A percentile compares a stretch with the other conserved stretches of the same genome.
These are phyloP conservation scores for Sialis lutaria DNA, from an alignment of 2,888 invertebrate genomes.

Conservation along the genomic window DNA sequence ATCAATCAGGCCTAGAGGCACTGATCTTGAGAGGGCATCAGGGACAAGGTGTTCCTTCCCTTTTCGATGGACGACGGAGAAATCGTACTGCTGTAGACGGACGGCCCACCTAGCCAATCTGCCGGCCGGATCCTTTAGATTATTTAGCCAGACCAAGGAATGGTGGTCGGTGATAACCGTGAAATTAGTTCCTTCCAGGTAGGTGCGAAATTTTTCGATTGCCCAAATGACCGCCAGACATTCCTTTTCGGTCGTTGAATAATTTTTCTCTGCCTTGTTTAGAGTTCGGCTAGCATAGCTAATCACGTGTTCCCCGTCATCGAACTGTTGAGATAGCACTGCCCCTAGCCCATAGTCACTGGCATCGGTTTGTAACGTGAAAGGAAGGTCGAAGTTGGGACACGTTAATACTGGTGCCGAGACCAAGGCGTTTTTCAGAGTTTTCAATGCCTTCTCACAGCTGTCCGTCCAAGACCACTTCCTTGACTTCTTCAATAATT, in stretches of 20 bases:
- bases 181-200: constrained; percentile 6
- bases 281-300: constrained; percentile 8
- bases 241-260: neutral
- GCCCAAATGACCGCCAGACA: constrained; percentile 8
- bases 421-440: no score
- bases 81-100: constrained; percentile 9
- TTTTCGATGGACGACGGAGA: constrained; percentile 8
- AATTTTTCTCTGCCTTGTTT: neutral
- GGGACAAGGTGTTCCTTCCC: constrained; percentile 8
- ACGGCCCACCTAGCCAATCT: constrained; percentile 10
- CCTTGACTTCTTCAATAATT: neutral
- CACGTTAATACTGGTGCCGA: constrained; percentile 2
- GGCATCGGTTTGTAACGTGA: constrained; percentile 7
- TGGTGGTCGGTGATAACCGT: constrained; percentile 5
- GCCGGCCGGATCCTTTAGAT: constrained; percentile 10
- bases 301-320: constrained; percentile 8
- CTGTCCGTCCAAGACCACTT: constrained; percentile 5
- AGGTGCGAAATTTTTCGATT: constrained; percentile 3
- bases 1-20: neutral
- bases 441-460: neutral
- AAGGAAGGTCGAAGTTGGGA: constrained; percentile 9
- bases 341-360: neutral
- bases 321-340: constrained; percentile 8
- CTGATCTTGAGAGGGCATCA: constrained; percentile 7
- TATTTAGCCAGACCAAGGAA: constrained; percentile 11